Evolutionary conservation across 2,797 vertebrate genomes (phyloP).

Genomic region (Falco rusticolus): DNA sequence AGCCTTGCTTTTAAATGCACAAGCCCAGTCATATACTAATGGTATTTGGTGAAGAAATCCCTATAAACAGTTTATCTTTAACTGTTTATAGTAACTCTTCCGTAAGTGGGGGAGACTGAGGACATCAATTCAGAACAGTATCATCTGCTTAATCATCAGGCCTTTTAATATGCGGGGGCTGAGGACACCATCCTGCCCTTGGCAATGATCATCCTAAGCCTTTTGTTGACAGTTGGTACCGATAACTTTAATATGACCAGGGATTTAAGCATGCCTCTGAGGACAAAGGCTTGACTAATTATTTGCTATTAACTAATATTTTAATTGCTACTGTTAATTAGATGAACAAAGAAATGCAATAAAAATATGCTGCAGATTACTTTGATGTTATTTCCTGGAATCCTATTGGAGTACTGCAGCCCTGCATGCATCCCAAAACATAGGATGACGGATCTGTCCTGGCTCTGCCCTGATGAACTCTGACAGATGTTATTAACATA

Average conservation of each 20-base stretch:
- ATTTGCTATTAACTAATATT: not conserved
- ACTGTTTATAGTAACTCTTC: conserved; percentile 23
- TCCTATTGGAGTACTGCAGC: not conserved
- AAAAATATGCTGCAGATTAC: not conserved
- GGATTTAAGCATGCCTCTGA: not conserved
- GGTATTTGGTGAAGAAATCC: not conserved
- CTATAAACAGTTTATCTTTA: conserved; percentile 24
- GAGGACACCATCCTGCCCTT: not conserved
- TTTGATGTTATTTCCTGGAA: not conserved
- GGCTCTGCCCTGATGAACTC: not conserved
- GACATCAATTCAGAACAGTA: not conserved
- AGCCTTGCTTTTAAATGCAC: not conserved
- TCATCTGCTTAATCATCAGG: not conserved
- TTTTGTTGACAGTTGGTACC: not conserved
- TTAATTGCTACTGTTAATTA: not conserved
- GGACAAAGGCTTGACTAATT: not conserved
- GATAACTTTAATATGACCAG: not conserved
- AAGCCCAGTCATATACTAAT: not conserved
- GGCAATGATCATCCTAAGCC: not conserved
- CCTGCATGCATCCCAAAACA: not conserved
- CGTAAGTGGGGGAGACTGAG: not conserved
- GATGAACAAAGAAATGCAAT: not conserved
- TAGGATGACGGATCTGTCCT: not conserved
- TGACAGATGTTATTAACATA: not conserved
- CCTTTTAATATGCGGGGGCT: not conserved